A percentile compares a stretch with the other conserved stretches of the same genome.
phyloP scores from a whole-genome alignment of 2,113 vertebrate species.

The Gavialis gangeticus region DNA sequence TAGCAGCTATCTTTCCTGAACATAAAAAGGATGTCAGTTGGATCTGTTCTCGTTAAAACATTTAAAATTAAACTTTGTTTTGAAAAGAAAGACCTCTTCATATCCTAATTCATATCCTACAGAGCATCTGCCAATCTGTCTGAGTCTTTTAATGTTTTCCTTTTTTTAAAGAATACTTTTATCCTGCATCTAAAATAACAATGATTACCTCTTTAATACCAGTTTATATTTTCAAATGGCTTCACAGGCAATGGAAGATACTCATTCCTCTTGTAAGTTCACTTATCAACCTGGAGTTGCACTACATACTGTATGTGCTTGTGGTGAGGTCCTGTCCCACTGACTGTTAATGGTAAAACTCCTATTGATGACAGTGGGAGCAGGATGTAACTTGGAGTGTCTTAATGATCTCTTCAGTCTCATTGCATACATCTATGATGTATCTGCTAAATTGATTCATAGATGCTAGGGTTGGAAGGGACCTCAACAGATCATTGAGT shows the following conservation, averaged over 20 bases:
- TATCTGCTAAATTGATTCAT: neutral
- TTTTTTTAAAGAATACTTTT: neutral
- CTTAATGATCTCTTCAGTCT: neutral
- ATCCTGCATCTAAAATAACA: neutral
- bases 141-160: neutral
- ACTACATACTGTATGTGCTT: neutral
- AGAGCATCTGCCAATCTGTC: neutral
- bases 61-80: constrained; percentile 19
- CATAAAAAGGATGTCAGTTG: neutral
- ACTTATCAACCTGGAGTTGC: neutral
- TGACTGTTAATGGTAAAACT: neutral
- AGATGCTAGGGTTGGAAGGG: no score
- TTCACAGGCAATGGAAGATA: neutral
- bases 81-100: constrained; percentile 17
- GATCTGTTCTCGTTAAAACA: constrained; percentile 16
- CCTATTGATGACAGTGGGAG: neutral
- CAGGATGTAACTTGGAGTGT: neutral
- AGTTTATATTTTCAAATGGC: neutral
- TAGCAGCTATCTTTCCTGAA: constrained; percentile 41
- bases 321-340: neutral
- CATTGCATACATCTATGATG: accelerated
- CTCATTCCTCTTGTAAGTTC: neutral
- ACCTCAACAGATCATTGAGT: no score
- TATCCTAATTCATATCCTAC: neutral
- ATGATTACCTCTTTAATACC: neutral